Percentiles rank a stretch among this genome's conserved stretches.
Conservation (phyloP, 1,140 invertebrate genomes). For the Coptotermes formosanus region DNA sequence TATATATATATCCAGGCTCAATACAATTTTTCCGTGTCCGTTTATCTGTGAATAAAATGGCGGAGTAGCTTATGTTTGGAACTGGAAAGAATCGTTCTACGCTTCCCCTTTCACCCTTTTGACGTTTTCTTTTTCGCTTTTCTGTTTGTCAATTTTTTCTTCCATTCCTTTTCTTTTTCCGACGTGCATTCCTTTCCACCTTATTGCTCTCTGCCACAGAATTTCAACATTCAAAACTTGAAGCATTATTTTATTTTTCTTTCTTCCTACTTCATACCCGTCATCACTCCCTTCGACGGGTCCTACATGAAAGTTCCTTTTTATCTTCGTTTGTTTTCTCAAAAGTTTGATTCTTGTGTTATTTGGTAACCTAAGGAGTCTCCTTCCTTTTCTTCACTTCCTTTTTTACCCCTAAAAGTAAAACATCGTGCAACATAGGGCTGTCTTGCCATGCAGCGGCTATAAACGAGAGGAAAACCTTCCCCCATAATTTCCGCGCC, state of each 20-base stretch:
- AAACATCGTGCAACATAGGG: background rate
- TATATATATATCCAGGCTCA: background rate
- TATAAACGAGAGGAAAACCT: background rate
- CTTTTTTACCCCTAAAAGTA: background rate
- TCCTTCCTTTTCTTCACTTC: background rate
- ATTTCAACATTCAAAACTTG: constrained; percentile 17
- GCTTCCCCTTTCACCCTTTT: background rate
- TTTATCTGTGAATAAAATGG: constrained; percentile 17
- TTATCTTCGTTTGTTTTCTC: constrained; percentile 9
- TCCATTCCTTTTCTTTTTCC: background rate
- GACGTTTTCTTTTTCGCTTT: background rate
- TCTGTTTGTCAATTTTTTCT: background rate
- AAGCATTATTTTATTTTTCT: background rate
- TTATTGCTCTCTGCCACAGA: background rate
- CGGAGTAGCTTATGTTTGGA: background rate
- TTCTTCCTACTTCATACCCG: background rate
- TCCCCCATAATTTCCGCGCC: background rate
- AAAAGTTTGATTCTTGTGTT: constrained; percentile 19
- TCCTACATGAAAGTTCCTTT: background rate
- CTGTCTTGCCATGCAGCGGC: background rate
- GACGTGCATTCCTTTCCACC: constrained; percentile 8
- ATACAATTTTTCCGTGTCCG: background rate
- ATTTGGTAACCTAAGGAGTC: background rate
- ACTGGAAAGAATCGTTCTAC: background rate
- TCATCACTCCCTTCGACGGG: background rate